phyloP scores from a whole-genome alignment of 1,140 invertebrate species.

The Diabrotica virgifera region DNA sequence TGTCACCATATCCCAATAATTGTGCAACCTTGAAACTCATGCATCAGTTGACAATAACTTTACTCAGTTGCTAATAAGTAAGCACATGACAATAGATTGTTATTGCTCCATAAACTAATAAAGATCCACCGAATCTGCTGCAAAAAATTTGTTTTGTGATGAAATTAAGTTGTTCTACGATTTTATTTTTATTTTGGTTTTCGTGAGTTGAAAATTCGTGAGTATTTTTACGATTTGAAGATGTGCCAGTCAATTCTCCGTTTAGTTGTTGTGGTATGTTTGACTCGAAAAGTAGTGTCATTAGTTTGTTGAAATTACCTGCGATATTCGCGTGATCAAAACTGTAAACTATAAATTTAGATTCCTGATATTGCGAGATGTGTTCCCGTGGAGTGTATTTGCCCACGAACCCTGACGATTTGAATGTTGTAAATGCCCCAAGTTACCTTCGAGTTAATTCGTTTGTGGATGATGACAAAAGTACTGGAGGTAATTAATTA shows the following conservation, averaged over 20 bases:
- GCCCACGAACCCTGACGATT: constrained; percentile 25
- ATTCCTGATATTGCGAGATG: constrained; percentile 24
- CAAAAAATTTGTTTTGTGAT: no score
- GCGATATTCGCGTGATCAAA: constrained; percentile 13
- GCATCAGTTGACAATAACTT: no score
- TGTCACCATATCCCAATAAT: no score
- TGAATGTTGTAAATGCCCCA: constrained; percentile 28
- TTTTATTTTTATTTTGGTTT: constrained; percentile 18
- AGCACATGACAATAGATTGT: neutral
- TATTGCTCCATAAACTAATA: neutral
- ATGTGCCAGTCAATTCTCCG: constrained; percentile 26
- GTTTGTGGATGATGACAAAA: constrained; percentile 37
- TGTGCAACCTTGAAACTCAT: no score
- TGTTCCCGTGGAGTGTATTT: constrained; percentile 35
- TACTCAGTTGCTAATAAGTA: no score
- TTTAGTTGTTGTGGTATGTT: constrained; percentile 19
- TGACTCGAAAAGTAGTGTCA: constrained; percentile 8
- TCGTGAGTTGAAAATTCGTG: constrained; percentile 15
- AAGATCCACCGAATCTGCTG: no score
- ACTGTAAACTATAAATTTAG: neutral
- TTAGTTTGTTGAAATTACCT: neutral
- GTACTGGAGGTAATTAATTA: constrained; percentile 9
- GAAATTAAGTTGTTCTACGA: no score
- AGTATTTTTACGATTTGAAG: constrained; percentile 29
- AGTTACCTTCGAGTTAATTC: constrained; percentile 37